A percentile compares a stretch with the other conserved stretches of the same genome.
phyloP scores from a whole-genome alignment of 2,888 invertebrate genomes.

The Stratiomys singularior region DNA sequence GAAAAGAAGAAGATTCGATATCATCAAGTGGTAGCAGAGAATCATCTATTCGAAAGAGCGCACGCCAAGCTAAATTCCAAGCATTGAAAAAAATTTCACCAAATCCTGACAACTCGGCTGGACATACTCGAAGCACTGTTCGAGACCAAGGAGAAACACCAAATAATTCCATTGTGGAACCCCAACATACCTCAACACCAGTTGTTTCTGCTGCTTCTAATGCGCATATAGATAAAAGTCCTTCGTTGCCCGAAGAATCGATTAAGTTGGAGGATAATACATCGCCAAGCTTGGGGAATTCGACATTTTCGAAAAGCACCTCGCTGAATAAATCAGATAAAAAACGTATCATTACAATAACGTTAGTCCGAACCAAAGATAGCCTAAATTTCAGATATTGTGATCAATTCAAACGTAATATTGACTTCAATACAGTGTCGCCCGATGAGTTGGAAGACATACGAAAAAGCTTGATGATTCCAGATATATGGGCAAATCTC shows the following conservation, averaged over 20 bases:
- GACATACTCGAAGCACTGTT: background rate
- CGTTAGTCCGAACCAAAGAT: constrained; percentile 45
- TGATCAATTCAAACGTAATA: constrained; percentile 47
- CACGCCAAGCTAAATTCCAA: constrained; percentile 43
- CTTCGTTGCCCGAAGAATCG: background rate
- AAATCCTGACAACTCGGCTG: background rate
- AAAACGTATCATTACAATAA: constrained; percentile 49
- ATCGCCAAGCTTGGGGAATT: background rate
- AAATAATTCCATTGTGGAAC: constrained; percentile 18
- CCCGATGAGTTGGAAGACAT: constrained; percentile 48
- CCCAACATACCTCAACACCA: constrained; percentile 20
- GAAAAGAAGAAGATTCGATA: constrained; percentile 20
- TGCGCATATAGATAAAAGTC: background rate
- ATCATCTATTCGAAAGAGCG: constrained; percentile 1
- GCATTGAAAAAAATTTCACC: constrained; percentile 16
- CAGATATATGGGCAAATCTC: constrained; percentile 48
- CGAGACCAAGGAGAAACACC: constrained; percentile 18
- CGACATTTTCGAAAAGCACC: background rate
- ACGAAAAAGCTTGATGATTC: constrained; percentile 47
- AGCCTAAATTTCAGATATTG: constrained; percentile 47
- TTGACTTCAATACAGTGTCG: constrained; percentile 47
- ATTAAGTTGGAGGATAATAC: background rate
- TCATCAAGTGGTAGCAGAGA: constrained; percentile 11
- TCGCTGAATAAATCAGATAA: constrained; percentile 31
- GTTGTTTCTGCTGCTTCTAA: background rate